Percentiles rank a stretch among this genome's conserved stretches.
phyloP scores from a whole-genome alignment of 1,140 invertebrate species.

The Maconellicoccus hirsutus region DNA sequence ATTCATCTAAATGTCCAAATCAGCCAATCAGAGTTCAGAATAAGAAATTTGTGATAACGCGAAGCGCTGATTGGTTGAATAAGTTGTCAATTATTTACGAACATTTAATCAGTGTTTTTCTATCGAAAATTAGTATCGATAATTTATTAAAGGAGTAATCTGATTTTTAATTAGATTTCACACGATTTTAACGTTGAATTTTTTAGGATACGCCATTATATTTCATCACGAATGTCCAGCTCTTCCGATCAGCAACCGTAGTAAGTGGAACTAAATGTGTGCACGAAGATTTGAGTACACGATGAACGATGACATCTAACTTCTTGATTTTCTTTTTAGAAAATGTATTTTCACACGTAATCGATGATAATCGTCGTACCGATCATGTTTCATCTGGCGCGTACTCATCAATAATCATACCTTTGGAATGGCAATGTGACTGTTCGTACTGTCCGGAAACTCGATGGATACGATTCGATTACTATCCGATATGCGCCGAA shows the following conservation, averaged over 20 bases:
- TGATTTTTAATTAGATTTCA: no score
- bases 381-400: background rate
- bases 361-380: background rate
- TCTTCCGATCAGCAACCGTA: background rate
- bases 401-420: background rate
- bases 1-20: no score
- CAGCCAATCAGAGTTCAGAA: no score
- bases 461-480: slow-evolving; percentile 18
- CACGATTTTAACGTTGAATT: background rate
- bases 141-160: no score
- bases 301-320: background rate
- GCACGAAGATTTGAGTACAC: background rate
- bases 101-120: no score
- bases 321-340: background rate
- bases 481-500: slow-evolving; percentile 26
- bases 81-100: no score
- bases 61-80: no score
- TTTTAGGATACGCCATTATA: slow-evolving; percentile 1
- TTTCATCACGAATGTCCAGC: background rate
- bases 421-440: slow-evolving; percentile 23
- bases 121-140: no score
- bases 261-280: no score
- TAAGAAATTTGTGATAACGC: no score
- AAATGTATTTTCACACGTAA: background rate
- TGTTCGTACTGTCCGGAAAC: slow-evolving; percentile 21